Base-by-base conservation (phyloP, 2,888 invertebrate species). In the Lycocerus yunnanus region DNA sequence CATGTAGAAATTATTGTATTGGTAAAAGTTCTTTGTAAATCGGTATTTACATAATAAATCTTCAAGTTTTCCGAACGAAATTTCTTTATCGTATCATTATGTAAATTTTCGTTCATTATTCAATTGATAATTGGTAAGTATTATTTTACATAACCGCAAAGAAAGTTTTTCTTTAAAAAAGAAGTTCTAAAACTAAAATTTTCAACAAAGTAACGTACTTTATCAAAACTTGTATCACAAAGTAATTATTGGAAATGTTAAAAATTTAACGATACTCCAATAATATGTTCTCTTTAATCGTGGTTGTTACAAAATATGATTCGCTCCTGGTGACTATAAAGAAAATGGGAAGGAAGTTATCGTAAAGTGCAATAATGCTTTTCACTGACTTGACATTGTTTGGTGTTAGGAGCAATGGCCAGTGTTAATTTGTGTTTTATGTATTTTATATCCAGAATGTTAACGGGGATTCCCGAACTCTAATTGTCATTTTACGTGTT, bases 331-430 rank as follows among this genome's bases (percentile, higher is more conserved):
- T 20, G 6, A 6, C 58, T 61, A 15, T 58, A 71, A 21, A 20
- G 21, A 21, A 43, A 58, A 43, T n/a, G 20, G 59, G 71, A 71
- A 71, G 66, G 71, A 71, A 71, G 59, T 14, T 16, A 21, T 71
- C 58, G 21, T 71, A 71, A 71, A 65, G 66, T 71, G 66, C 58
- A 65, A 71, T 65, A 63, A 43, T 63, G 20, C 60, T 60, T 14
- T 69, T 58, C 14, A 59, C 71, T 14, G 66, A 71, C 58, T 66
- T 71, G 21, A 71, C 66, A 71, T 59, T 71, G 66, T 71, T 71
- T 15, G 58, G 66, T 71, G 71, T 15, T 70, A 71, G 66, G 21
- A 9, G 9, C 21, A 21, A 21, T 21, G 21, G 8, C 9, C 10
- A 10, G 1, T 21, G 10, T 21, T 10, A 21, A 21, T 21, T 21